Percentiles rank a stretch among this genome's conserved stretches.
Evolutionary conservation across 2,888 invertebrate species (phyloP).

Genomic region (Tinea semifulvella): DNA sequence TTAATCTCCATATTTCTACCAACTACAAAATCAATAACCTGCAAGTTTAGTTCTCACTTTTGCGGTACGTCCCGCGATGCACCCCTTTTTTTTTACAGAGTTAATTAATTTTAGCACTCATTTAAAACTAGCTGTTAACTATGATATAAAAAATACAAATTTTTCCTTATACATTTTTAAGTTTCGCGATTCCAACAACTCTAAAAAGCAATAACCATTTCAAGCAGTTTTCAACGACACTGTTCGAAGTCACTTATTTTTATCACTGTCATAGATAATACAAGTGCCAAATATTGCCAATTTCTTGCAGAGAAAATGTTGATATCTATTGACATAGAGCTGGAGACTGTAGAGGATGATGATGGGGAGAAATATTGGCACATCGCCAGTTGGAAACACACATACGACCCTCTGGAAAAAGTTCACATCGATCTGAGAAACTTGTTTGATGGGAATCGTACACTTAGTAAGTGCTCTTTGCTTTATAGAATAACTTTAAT

Average conservation of each 20-base stretch:
- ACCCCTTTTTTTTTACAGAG: too few relatives aligned
- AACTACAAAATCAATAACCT: too few relatives aligned
- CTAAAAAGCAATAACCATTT: not conserved
- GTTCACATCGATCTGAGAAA: slow-evolving; percentile 14
- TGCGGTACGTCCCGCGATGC: too few relatives aligned
- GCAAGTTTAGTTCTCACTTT: too few relatives aligned
- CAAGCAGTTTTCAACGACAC: not conserved
- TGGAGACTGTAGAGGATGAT: slow-evolving; percentile 10
- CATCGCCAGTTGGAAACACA: slow-evolving; percentile 12
- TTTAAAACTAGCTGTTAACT: too few relatives aligned
- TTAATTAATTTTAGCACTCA: too few relatives aligned
- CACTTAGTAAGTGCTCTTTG: slow-evolving; percentile 8
- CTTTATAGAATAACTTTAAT: too few relatives aligned
- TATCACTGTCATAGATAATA: slow-evolving; percentile 1
- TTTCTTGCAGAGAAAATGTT: slow-evolving; percentile 9
- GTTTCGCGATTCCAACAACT: not conserved
- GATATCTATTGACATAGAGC: slow-evolving; percentile 8
- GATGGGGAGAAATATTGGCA: slow-evolving; percentile 16
- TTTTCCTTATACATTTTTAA: too few relatives aligned
- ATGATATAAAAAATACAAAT: too few relatives aligned
- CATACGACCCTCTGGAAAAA: slow-evolving; percentile 14
- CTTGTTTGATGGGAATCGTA: slow-evolving; percentile 13
- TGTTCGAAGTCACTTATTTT: not conserved
- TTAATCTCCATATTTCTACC: too few relatives aligned
- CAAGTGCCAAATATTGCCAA: not conserved